phyloP scores from a whole-genome alignment of 1,140 invertebrate genomes.

The Steinernema khuongi region DNA sequence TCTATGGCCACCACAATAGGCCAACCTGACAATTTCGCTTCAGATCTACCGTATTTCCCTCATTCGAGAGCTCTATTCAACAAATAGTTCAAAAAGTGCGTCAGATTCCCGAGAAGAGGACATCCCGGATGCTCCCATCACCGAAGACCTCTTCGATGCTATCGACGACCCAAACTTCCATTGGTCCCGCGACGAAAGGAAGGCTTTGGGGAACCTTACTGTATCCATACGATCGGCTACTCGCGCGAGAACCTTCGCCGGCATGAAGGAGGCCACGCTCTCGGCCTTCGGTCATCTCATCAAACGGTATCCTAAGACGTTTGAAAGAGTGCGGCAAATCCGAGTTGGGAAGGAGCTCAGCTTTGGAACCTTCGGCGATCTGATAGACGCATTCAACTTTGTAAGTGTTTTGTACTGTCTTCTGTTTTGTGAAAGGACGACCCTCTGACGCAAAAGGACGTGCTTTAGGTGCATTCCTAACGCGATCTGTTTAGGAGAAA shows the following conservation, averaged over 20 bases:
- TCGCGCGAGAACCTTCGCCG: background rate
- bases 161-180: background rate
- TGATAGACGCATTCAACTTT: background rate
- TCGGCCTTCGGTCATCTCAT: background rate
- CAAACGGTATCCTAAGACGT: background rate
- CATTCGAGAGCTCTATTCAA: background rate
- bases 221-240: background rate
- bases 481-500: background rate
- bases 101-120: background rate
- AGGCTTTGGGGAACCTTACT: background rate
- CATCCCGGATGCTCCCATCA: background rate
- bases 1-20: background rate
- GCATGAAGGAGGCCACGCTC: background rate
- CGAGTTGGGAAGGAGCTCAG: background rate
- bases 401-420: background rate
- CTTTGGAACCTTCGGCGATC: background rate
- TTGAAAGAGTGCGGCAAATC: background rate
- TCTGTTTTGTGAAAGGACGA: too few species aligned
- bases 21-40: background rate
- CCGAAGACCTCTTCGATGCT: slow-evolving; percentile 1
- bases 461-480: background rate
- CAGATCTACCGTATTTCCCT: background rate
- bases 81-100: background rate
- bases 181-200: background rate
- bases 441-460: too few species aligned